Evolutionary conservation across 2,797 vertebrate genomes (phyloP).

Genomic region (Malacoctenus gilli): DNA sequence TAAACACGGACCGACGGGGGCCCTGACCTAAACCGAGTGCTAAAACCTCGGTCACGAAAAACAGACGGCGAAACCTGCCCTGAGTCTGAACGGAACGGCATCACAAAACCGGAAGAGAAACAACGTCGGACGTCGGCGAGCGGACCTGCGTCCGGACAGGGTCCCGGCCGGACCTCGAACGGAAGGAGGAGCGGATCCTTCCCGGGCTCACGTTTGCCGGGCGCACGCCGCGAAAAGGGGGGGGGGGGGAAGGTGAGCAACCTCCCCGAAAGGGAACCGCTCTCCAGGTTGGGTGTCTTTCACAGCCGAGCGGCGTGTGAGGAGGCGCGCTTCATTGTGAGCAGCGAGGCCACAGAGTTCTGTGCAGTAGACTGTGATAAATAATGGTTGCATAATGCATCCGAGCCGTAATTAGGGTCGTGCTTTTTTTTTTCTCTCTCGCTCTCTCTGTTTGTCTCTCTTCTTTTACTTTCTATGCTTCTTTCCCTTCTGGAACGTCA

Average conservation of each 20-base stretch:
- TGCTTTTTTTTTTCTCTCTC: too few species aligned
- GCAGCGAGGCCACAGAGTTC: conserved; percentile 6
- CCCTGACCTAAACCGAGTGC: conserved; percentile 32
- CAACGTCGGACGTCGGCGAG: too few species aligned
- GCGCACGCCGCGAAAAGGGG: too few species aligned
- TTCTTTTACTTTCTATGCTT: background rate
- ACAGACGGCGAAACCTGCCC: conserved; percentile 28
- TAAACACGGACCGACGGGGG: conserved; percentile 62
- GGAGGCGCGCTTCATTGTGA: background rate
- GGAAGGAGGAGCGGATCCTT: too few species aligned
- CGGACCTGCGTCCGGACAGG: too few species aligned
- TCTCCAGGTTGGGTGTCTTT: too few species aligned
- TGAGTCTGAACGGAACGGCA: background rate
- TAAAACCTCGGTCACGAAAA: too few species aligned
- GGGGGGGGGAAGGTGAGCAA: conserved; percentile 30
- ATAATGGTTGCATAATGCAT: conserved; percentile 31
- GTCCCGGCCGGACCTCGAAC: too few species aligned
- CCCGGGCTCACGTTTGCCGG: too few species aligned
- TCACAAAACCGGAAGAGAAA: conserved; percentile 6
- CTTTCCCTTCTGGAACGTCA: background rate
- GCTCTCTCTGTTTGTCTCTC: background rate
- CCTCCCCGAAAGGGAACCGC: background rate
- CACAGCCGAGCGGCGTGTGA: too few species aligned
- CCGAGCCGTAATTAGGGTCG: conserved; percentile 36
- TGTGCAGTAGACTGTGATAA: conserved; percentile 30